Conservation (phyloP, 1,140 invertebrate species). For the Pteromalus puparum region DNA sequence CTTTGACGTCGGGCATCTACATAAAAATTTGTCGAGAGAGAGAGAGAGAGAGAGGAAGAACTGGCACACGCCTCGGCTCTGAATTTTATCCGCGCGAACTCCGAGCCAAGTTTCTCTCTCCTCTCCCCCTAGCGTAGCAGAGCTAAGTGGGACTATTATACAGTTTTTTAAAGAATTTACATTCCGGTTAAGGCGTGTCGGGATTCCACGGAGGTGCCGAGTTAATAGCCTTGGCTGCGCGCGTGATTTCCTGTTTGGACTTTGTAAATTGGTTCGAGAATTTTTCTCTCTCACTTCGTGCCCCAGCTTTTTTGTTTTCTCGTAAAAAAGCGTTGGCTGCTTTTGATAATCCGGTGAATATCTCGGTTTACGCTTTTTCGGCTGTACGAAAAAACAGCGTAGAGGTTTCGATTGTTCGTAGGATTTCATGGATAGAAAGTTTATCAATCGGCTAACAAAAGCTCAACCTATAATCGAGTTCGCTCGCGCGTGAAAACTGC, state of each 20-base stretch:
- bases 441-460: background rate
- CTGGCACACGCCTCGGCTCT: constrained; percentile 38
- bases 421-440: background rate
- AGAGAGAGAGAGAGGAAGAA: constrained; percentile 1
- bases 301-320: background rate
- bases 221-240: constrained; percentile 42
- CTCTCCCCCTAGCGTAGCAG: background rate
- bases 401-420: no score
- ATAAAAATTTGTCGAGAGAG: constrained; percentile 48
- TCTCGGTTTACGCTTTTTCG: background rate
- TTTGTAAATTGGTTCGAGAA: constrained; percentile 26
- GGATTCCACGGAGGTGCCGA: constrained; percentile 20
- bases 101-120: constrained; percentile 28
- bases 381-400: no score
- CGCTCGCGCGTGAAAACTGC: constrained; percentile 9
- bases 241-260: constrained; percentile 20
- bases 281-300: background rate
- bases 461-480: no score
- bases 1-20: constrained; percentile 48
- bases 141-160: constrained; percentile 46
- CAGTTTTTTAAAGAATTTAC: constrained; percentile 50
- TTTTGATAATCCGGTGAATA: background rate
- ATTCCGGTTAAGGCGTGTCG: constrained; percentile 29
- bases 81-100: constrained; percentile 47
- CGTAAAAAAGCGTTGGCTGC: no score